Evolutionary conservation across 2,797 vertebrate species (phyloP), one percentile per base, ranked within the genome.

Genomic region (Carapus acus): DNA sequence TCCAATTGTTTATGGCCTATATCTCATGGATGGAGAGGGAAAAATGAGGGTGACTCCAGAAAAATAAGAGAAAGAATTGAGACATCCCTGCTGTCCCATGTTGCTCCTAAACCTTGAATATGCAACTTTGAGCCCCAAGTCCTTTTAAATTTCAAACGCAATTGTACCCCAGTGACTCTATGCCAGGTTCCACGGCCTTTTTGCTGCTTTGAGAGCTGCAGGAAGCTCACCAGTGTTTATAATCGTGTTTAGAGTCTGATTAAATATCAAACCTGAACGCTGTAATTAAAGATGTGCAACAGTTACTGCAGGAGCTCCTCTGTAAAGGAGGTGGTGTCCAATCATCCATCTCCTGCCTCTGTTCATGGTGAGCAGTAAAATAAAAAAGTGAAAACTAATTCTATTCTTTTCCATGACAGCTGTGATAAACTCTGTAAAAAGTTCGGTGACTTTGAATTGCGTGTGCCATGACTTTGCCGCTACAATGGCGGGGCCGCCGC

Each of bases 211-310:
- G 34, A 43, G 55, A 71, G 67, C 46, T 62, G 41, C 50, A 56
- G 63, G 61, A 44, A 37, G 18, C 39, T 43, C 54, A 62, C 24
- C 34, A 43, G 46, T 34, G 13, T 43, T 62, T 42, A 31, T 60
- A 51, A 65, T 61, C 39, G 49, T 70, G 55, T 59, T 55, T 63
- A 45, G 27, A 49, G 52, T 50, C 48, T 37, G 34, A 44, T 6
- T 46, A 69, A 67, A 62, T 47, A 46, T 23, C 43, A 19, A 27
- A 55, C 62, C 68, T 73, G 29, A 66, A 76, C 71, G 63, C 68
- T 59, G 38, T 11, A 19, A 42, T 27, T 49, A 58, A 51, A 46
- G 7, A 36, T 47, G 29, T 45, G 46, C n/a, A 53, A 34, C 58
- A 40, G 49, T 54, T 74, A 63, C 67, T 56, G 27, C 49, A 68